A percentile compares a stretch with the other conserved stretches of the same genome.
Conservation (phyloP, 2,113 vertebrate species). For the Lates calcarifer region DNA sequence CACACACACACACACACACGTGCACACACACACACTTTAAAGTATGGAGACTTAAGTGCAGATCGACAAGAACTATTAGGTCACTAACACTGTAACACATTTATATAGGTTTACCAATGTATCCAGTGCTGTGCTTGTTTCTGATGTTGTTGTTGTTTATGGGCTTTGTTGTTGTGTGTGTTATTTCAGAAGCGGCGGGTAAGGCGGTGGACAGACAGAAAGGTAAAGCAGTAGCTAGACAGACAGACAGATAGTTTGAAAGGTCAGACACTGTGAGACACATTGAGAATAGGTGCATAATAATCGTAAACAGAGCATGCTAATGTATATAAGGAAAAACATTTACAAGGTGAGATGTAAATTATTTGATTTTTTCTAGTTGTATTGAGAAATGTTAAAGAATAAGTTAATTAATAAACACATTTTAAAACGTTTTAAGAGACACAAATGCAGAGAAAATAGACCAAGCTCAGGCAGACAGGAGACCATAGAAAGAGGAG, state of each 20-base stretch:
- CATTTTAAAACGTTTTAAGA: not conserved
- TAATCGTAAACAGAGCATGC: not conserved
- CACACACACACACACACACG: not conserved
- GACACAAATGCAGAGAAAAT: not conserved
- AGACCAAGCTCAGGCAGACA: not conserved
- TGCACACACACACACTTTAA: not conserved
- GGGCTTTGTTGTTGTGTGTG: conserved; percentile 78
- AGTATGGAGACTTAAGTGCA: not conserved
- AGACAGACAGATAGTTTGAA: conserved; percentile 36
- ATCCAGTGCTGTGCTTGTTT: conserved; percentile 47
- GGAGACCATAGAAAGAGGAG: conserved; percentile 10
- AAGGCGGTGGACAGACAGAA: conserved; percentile 79
- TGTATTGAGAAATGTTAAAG: not conserved
- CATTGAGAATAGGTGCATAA: not conserved
- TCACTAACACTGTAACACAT: conserved; percentile 4
- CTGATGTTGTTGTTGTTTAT: conserved; percentile 70
- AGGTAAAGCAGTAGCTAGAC: conserved; percentile 74
- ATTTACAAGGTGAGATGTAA: not conserved
- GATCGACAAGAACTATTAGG: not conserved
- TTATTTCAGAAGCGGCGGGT: conserved; percentile 81
- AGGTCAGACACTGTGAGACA: conserved; percentile 34
- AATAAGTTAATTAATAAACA: not conserved
- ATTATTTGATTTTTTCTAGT: not conserved
- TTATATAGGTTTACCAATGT: conserved; percentile 10
- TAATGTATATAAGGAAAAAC: not conserved